Conservation (phyloP, 1,140 invertebrate genomes). For the Leptinotarsa defecta region DNA sequence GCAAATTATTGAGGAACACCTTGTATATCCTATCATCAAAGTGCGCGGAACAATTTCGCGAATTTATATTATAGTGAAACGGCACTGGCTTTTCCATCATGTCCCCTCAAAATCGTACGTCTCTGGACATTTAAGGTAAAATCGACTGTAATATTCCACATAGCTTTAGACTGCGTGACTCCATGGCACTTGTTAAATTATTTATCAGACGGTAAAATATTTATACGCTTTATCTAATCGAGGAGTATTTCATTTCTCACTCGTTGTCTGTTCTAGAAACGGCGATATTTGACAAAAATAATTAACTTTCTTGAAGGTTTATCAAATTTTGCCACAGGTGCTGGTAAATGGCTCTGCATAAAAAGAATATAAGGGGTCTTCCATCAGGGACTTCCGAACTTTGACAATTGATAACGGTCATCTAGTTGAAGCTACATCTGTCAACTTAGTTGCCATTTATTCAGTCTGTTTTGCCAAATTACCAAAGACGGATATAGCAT, state of each 20-base stretch:
- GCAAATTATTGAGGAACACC: too few relatives aligned
- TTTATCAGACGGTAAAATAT: conserved; percentile 21
- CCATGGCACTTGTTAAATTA: conserved; percentile 5
- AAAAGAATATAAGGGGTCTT: too few relatives aligned
- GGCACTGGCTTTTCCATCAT: too few relatives aligned
- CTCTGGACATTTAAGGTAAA: conserved; percentile 1
- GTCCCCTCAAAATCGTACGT: background rate
- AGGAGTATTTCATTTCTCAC: background rate
- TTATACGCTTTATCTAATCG: conserved; percentile 21
- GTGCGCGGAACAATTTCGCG: too few relatives aligned
- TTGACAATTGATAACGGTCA: too few relatives aligned
- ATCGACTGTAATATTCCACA: conserved; percentile 17
- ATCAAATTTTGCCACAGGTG: background rate
- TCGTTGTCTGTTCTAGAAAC: background rate
- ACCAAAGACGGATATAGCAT: too few relatives aligned
- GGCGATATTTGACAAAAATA: background rate
- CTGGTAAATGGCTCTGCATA: background rate
- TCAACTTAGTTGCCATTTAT: too few relatives aligned
- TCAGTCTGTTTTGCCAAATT: too few relatives aligned
- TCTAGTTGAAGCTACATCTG: too few relatives aligned
- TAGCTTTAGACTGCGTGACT: conserved; percentile 14
- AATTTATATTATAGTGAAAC: too few relatives aligned
- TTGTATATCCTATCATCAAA: too few relatives aligned
- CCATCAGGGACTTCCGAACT: too few relatives aligned
- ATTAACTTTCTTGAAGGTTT: background rate